Evolutionary conservation across 2,797 vertebrate genomes (phyloP), one percentile per base, ranked within the genome.

Genomic region (Phrynocephalus forsythii): DNA sequence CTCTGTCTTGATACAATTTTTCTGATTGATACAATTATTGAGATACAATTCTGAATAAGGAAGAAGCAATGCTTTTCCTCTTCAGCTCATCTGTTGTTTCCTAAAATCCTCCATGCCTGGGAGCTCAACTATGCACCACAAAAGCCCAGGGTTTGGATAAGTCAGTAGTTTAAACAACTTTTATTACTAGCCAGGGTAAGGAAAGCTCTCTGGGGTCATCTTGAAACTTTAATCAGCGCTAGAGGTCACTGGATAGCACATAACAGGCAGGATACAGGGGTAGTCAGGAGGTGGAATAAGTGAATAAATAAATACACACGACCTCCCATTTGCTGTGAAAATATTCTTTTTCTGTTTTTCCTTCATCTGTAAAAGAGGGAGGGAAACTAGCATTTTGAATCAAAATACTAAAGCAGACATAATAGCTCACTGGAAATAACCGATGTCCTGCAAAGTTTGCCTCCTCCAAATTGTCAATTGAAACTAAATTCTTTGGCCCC

Each of bases 171-270:
- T 94, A 95, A 93, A 88, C 26, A n/a, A 93, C 76, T 96, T 97
- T 98, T 97, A 97, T 97, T 95, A 96, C 95, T 94, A 96, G 96
- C 95, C 94, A 95, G 94, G 94, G 96, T 96, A 98, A 98, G 96
- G 93, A 97, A 97, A 97, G 95, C 95, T 95, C 96, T 97, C 97
- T 95, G 95, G 94, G 97, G 96, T 97, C 96, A 97, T 90, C 89
- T 67, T 82, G 95, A 94, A 94, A 93, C 96, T 97, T 97, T 97
- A 98, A 98, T 98, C 97, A 98, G 97, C 96, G 97, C 96, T 93
- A 94, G 96, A 97, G 97, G 97, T 98, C 98, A 98, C 87, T 96
- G 97, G 97, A 97, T 98, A 97, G 97, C 96, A 96, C 97, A 96
- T 95, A 91, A 38, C 75, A 86, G 91, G 84, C 77, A 84, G 95